phyloP scores from a whole-genome alignment of 2,113 vertebrate genomes.

The Apodemus sylvaticus region DNA sequence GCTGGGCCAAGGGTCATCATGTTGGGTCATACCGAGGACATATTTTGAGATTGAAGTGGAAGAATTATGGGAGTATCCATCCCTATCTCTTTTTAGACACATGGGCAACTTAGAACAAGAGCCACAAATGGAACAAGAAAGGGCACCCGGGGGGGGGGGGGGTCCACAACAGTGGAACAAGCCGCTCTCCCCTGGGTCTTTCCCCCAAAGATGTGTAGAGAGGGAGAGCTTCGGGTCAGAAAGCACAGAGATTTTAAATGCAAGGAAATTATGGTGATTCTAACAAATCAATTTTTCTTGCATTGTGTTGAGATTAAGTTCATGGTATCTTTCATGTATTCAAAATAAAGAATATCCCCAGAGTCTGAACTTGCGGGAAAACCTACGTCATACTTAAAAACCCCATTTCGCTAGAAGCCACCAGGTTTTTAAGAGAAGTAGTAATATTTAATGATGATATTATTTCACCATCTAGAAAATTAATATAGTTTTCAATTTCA shows the following conservation, averaged over 20 bases:
- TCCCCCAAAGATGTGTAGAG: conserved; percentile 53
- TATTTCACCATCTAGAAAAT: conserved; percentile 73
- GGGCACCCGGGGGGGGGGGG: background rate
- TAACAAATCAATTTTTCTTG: conserved; percentile 82
- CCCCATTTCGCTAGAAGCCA: conserved; percentile 66
- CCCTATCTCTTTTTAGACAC: background rate
- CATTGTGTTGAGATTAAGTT: conserved; percentile 74
- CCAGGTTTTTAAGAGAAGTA: conserved; percentile 76
- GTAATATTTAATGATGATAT: conserved; percentile 75
- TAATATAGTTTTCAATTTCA: conserved; percentile 49
- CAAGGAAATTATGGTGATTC: conserved; percentile 71
- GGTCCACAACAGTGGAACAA: background rate
- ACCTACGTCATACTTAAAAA: conserved; percentile 67
- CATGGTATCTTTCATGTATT: conserved; percentile 73
- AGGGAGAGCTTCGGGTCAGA: conserved; percentile 10
- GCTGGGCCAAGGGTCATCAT: background rate
- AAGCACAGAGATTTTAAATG: conserved; percentile 68
- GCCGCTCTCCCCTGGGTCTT: background rate
- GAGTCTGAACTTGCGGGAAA: conserved; percentile 74
- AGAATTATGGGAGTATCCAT: too few species aligned
- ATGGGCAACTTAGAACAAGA: background rate
- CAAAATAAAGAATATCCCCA: conserved; percentile 75
- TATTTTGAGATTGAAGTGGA: background rate
- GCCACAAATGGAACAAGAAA: background rate
- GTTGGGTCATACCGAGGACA: background rate